Conservation (phyloP, 2,888 invertebrate genomes). For the Eilema caniola region DNA sequence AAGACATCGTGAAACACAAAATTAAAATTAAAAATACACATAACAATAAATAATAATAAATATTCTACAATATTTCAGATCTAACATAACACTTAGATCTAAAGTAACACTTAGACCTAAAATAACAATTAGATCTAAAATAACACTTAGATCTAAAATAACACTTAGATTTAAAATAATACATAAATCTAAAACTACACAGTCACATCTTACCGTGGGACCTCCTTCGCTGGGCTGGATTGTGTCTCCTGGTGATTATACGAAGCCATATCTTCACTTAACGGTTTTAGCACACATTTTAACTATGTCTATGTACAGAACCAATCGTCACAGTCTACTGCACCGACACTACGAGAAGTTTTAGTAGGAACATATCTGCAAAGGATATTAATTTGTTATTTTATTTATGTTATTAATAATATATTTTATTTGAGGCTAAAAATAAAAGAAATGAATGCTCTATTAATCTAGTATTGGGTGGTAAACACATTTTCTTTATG, state of each 20-base stretch:
- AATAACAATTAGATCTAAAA: neutral
- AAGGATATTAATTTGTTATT: slow-evolving; percentile 14
- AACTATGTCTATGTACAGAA: slow-evolving; percentile 17
- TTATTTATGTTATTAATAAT: neutral
- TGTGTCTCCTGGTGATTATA: slow-evolving; percentile 77
- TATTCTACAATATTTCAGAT: no score
- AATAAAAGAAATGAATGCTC: neutral
- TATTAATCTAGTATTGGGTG: neutral
- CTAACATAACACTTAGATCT: no score
- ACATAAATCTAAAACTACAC: neutral
- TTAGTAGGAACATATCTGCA: slow-evolving; percentile 50
- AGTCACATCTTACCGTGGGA: slow-evolving; percentile 68
- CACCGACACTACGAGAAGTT: slow-evolving; percentile 48
- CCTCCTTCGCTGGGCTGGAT: slow-evolving; percentile 76
- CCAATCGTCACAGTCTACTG: slow-evolving; percentile 41
- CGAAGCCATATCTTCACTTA: slow-evolving; percentile 70
- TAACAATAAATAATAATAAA: no score
- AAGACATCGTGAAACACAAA: no score
- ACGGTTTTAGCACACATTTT: slow-evolving; percentile 62
- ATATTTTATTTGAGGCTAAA: neutral
- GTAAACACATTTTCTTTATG: slow-evolving; percentile 5
- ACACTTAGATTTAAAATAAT: neutral
- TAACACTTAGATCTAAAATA: neutral
- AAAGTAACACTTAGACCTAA: neutral
- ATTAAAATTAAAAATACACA: no score